A percentile compares a stretch with the other conserved stretches of the same genome.
phyloP scores from a whole-genome alignment of 1,140 invertebrate genomes.

The Mylabris phalerata region DNA sequence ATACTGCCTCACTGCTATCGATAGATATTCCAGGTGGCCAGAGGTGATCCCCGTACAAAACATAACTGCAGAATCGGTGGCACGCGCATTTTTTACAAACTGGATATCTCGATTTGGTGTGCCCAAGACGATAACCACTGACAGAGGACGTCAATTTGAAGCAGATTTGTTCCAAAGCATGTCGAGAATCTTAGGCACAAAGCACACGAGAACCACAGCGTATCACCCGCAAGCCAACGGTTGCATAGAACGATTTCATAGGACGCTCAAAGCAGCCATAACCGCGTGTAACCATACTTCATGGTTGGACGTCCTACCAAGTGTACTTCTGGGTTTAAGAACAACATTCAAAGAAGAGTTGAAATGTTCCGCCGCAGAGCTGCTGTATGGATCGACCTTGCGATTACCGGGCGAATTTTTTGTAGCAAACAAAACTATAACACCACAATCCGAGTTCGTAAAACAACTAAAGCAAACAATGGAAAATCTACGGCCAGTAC shows the following conservation, averaged over 20 bases:
- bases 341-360: constrained; percentile 36
- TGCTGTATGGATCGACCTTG: constrained; percentile 33
- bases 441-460: background rate
- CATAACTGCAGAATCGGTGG: constrained; percentile 35
- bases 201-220: background rate
- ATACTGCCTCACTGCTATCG: constrained; percentile 1
- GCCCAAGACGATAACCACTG: background rate
- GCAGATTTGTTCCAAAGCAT: background rate
- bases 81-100: constrained; percentile 15
- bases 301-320: constrained; percentile 39
- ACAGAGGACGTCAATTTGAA: background rate
- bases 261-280: constrained; percentile 38
- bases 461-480: background rate
- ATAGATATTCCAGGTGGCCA: constrained; percentile 43
- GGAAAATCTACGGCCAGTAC: too few relatives aligned
- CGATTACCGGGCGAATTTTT: constrained; percentile 40
- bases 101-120: constrained; percentile 36
- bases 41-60: constrained; percentile 39
- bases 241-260: constrained; percentile 21
- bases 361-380: constrained; percentile 32
- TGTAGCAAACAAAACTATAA: background rate
- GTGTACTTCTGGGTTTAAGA: constrained; percentile 41
- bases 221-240: background rate
- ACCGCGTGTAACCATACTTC: constrained; percentile 24
- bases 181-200: background rate